Base-by-base conservation (phyloP, 37 sponge, comb jelly and placozoan genomes). In the Dysidea cf. avara region DNA sequence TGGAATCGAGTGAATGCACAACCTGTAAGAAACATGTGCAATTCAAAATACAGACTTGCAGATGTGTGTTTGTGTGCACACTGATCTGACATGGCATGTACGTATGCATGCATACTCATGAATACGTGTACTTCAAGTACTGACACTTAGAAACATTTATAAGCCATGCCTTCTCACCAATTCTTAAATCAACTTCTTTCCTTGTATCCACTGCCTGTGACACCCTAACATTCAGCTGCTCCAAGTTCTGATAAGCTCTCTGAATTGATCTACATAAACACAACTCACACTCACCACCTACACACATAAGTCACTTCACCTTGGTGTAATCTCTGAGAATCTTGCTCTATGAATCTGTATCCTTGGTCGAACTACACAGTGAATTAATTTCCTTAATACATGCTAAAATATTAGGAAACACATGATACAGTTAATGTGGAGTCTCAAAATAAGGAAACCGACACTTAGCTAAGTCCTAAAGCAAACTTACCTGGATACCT, bases 1-100 rank as follows among this genome's bases (percentile, higher is more conserved):
- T 94, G 99, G 48, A 95, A 99, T 37, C 99, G 53, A 1, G 99
- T 99, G 81, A 99, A 99, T 4, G 96, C 96, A 84, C 87, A 88
- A 33, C 93, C 91, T 94, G 46, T 17, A 22, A n/a, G n/a, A n/a
- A n/a, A n/a, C n/a, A n/a, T 20, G 29, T 1, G 18, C 17, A 74
- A n/a, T n/a, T n/a, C n/a, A n/a, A n/a, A n/a, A n/a, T n/a, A n/a
- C n/a, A n/a, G n/a, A n/a, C n/a, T n/a, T n/a, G n/a, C n/a, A n/a
- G n/a, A n/a, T n/a, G n/a, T n/a, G n/a, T n/a, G n/a, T n/a, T n/a
- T n/a, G n/a, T n/a, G n/a, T n/a, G n/a, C n/a, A n/a, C n/a, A n/a
- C n/a, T n/a, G n/a, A n/a, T n/a, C n/a, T n/a, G n/a, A n/a, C n/a
- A n/a, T n/a, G n/a, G n/a, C n/a, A n/a, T n/a, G n/a, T n/a, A n/a